phyloP scores from a whole-genome alignment of 2,113 vertebrate species.

The Megaceryle torquata region DNA sequence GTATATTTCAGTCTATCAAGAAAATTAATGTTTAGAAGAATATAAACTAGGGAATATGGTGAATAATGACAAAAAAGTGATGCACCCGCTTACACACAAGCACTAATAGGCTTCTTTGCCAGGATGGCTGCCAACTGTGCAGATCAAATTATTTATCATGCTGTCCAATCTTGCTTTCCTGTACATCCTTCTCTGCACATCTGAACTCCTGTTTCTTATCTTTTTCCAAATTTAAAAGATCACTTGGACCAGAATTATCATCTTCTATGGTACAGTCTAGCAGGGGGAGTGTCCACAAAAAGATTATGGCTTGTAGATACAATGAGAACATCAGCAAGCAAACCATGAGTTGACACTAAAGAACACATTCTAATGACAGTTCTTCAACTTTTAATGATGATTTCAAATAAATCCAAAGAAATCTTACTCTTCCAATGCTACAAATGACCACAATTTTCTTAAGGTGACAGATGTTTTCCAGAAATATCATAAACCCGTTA shows the following conservation, averaged over 20 bases:
- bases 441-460: not conserved
- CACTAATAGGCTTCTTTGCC: not conserved
- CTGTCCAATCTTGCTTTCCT: not conserved
- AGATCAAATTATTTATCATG: not conserved
- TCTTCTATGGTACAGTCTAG: not conserved
- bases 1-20: not conserved
- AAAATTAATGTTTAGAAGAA: not conserved
- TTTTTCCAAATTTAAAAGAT: not conserved
- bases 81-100: not conserved
- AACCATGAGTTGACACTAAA: not conserved
- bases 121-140: not conserved
- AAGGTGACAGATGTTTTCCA: not conserved
- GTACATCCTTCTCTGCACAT: not conserved
- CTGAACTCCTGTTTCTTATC: not conserved
- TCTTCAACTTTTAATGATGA: not conserved
- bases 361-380: not conserved
- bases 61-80: not conserved
- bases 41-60: not conserved
- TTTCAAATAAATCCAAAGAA: not conserved
- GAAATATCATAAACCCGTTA: not conserved
- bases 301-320: not conserved
- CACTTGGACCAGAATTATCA: not conserved
- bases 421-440: not conserved
- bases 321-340: not conserved
- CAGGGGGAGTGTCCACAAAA: not conserved